Evolutionary conservation across 2,797 vertebrate genomes (phyloP), one percentile per base, ranked within the genome.

Genomic region (Chiroxiphia lanceolata): DNA sequence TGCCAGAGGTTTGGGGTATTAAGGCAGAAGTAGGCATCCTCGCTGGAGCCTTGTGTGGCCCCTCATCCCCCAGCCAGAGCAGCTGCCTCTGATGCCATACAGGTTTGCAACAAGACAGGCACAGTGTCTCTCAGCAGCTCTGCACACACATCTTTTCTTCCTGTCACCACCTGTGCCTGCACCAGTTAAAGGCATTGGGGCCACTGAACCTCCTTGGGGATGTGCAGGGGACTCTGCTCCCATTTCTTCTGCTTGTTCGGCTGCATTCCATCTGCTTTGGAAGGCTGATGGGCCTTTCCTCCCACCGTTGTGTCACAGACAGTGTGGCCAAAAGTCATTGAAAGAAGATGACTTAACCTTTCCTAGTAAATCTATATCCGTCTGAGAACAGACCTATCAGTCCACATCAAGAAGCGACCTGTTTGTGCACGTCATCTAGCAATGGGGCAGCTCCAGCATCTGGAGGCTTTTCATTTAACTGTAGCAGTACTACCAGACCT

Each of bases 251-350:
- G 2, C 40, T 53, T 50, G 16, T 72, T 29, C n/a, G n/a, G 9
- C 67, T 45, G 54, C 34, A 5, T 17, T 54, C 19, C 8, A 4
- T 23, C 15, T 7, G 3, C 70, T 61, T 56, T 23, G 75, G 47
- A 69, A 42, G 67, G 40, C 40, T 77, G 13, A 44, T 2, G 8
- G 33, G 13, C 34, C 51, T 92, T 29, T 83, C 31, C 29, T 93
- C 13, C 25, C 0, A 0, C 45, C 38, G 79, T 72, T 0, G 0
- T 36, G 40, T 19, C 34, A 40, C 1, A 0, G 13, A 78, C 11
- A 76, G 8, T 9, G 31, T 42, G 53, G n/a, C 9, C 56, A 36
- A 27, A 74, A 60, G 31, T 21, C 20, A 34, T 0, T 68, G 56
- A n/a, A 71, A 48, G 10, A 47, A 90, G 45, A 56, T 3, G 18